Evolutionary conservation across 1,140 invertebrate genomes (phyloP), one percentile per base, ranked within the genome.

Genomic region (Archegozetes longisetosus): DNA sequence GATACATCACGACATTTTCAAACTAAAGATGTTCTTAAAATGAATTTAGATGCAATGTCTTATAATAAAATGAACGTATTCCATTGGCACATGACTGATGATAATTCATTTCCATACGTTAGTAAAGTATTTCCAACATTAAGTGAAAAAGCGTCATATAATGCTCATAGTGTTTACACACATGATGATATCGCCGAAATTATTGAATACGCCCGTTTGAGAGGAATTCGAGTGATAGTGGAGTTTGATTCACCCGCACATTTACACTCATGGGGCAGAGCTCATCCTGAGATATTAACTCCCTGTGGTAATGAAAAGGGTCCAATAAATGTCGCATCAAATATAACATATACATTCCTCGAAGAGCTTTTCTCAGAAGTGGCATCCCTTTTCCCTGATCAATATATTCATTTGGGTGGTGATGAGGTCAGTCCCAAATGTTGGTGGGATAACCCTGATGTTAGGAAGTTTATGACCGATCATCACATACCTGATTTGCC

Each of bases 211-310:
- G 90, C 88, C 0, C 74, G 84, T 65, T 62, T 82, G 3, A 73
- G 88, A 24, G 91, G 90, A 6, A 90, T 96, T 61, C 74, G 90
- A 48, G 87, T 95, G 0, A 74, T 95, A 51, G 78, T 84, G 0
- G 92, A 96, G 75, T 92, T 94, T 71, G 91, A 95, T 72, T 84
- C 86, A n/a, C 90, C 91, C 64, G 88, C 84, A 84, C 90, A 94
- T 68, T 86, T 86, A 1, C 72, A 78, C 59, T 88, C 87, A 1
- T 93, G 88, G 88, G 85, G 84, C 12, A 71, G 74, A 32, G 81
- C 81, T 3, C 78, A 82, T 66, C 78, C 81, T 0, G 77, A 79
- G 25, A 70, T 92, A 2, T 71, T 94, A 49, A 88, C 88, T 0
- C 63, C 76, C 46, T 95, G 89, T 69, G 84, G 80, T 61, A 52